A percentile compares a stretch with the other conserved stretches of the same genome.
Evolutionary conservation across 2,113 vertebrate genomes (phyloP).

Genomic region (Oncorhynchus mykiss): DNA sequence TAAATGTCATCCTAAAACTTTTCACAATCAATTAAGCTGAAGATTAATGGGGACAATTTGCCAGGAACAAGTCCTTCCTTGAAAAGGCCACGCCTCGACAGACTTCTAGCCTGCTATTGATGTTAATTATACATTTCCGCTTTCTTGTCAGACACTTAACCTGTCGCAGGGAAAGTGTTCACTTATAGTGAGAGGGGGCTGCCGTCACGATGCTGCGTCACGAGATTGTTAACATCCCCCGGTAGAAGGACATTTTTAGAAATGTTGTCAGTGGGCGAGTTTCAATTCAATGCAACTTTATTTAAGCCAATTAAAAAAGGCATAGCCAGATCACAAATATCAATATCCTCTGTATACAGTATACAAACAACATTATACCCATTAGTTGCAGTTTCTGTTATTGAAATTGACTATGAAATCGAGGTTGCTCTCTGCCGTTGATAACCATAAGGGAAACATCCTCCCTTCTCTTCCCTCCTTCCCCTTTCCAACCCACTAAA

Average conservation of each 20-base stretch:
- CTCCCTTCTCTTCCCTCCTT: constrained; percentile 4
- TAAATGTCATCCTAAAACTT: constrained; percentile 82
- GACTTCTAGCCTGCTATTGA: constrained; percentile 57
- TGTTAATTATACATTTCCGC: constrained; percentile 68
- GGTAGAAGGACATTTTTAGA: too few species aligned
- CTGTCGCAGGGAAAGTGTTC: constrained; percentile 51
- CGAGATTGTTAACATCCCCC: too few species aligned
- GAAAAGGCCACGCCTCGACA: constrained; percentile 65
- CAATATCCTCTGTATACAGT: too few species aligned
- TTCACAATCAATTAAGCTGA: constrained; percentile 81
- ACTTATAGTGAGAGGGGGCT: constrained; percentile 27
- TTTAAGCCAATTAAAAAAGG: too few species aligned
- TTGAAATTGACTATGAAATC: too few species aligned
- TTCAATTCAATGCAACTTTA: too few species aligned
- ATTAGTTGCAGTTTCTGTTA: too few species aligned
- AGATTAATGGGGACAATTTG: constrained; percentile 84
- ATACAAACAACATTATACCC: too few species aligned
- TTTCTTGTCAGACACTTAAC: constrained; percentile 66
- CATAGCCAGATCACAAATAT: too few species aligned
- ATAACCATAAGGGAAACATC: too few species aligned
- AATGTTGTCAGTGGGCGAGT: too few species aligned
- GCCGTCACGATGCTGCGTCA: not conserved
- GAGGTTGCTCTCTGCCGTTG: too few species aligned
- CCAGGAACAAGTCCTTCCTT: constrained; percentile 70
- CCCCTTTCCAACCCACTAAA: not conserved